These are phyloP conservation scores for Athene noctua DNA, from an alignment of 2,113 vertebrate genomes.

Conservation along the genomic window DNA sequence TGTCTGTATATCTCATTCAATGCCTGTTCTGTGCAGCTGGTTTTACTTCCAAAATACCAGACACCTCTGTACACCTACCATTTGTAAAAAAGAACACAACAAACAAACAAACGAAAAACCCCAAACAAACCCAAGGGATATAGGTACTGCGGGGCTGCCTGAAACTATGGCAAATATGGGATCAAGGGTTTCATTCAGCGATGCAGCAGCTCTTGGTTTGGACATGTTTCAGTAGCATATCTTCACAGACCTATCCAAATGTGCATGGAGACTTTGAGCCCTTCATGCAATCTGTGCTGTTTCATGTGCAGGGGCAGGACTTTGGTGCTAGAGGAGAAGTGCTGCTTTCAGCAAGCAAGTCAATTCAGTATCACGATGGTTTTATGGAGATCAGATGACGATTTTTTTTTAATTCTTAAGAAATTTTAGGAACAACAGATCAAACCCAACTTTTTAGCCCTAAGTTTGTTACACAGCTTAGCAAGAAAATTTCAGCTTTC, in stretches of 20 bases:
- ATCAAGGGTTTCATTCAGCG: not conserved
- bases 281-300: not conserved
- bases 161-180: not conserved
- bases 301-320: not conserved
- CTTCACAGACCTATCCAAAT: not conserved
- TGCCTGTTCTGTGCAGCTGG: not conserved
- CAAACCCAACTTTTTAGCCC: not conserved
- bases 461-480: not conserved
- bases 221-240: fast-evolving
- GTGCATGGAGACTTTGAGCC: not conserved
- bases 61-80: not conserved
- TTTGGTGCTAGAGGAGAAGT: fast-evolving
- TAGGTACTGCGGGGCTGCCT: not conserved
- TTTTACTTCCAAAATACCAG: not conserved
- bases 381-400: not conserved
- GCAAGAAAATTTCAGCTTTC: not conserved
- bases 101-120: not conserved
- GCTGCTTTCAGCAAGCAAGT: not conserved
- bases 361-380: not conserved
- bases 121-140: not conserved
- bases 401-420: not conserved
- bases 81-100: not conserved
- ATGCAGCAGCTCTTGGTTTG: not conserved
- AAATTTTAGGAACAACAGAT: not conserved
- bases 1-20: not conserved